These are phyloP conservation scores for Sabatieria punctata DNA, from an alignment of 2,888 invertebrate species.

Conservation along the genomic window DNA sequence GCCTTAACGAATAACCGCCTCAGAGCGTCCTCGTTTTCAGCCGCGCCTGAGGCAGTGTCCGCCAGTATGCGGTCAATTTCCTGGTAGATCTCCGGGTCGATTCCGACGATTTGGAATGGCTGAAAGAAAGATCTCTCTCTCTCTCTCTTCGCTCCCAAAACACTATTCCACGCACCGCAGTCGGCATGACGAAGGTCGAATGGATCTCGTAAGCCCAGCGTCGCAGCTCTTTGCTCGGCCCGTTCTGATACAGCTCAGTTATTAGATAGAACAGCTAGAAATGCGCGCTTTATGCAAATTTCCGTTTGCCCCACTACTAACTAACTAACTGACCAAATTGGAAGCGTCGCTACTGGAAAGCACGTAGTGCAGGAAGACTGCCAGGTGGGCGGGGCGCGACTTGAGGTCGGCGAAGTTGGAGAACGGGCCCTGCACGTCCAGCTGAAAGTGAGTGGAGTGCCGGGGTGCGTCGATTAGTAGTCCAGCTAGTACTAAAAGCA, in stretches of 20 bases:
- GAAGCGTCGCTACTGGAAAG: slow-evolving; percentile 64
- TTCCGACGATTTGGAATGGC: neutral
- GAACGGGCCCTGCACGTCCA: slow-evolving; percentile 73
- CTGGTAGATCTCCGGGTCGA: slow-evolving; percentile 12
- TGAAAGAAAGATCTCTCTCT: neutral
- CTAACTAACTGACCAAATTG: slow-evolving; percentile 46
- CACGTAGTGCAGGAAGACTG: slow-evolving; percentile 81
- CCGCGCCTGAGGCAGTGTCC: slow-evolving; percentile 16
- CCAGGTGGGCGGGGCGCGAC: slow-evolving; percentile 72
- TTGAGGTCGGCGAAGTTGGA: slow-evolving; percentile 60
- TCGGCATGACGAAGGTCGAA: slow-evolving; percentile 70
- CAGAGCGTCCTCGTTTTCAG: slow-evolving; percentile 27
- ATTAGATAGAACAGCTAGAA: slow-evolving; percentile 62
- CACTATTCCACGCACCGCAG: slow-evolving; percentile 9
- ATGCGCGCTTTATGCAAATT: neutral
- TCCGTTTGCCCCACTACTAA: neutral
- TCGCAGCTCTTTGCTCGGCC: slow-evolving; percentile 69
- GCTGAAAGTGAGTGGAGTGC: slow-evolving; percentile 40
- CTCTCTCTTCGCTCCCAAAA: neutral
- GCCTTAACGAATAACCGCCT: slow-evolving; percentile 63
- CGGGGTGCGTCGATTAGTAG: slow-evolving; percentile 34
- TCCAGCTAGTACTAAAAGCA: slow-evolving; percentile 31
- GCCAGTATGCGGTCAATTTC: slow-evolving; percentile 29
- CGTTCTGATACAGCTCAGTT: slow-evolving; percentile 66
- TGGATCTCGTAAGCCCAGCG: slow-evolving; percentile 99